Evolutionary conservation across 2,113 vertebrate species (phyloP), one percentile per base, ranked within the genome.

Genomic region (Thamnaconus septentrionalis): DNA sequence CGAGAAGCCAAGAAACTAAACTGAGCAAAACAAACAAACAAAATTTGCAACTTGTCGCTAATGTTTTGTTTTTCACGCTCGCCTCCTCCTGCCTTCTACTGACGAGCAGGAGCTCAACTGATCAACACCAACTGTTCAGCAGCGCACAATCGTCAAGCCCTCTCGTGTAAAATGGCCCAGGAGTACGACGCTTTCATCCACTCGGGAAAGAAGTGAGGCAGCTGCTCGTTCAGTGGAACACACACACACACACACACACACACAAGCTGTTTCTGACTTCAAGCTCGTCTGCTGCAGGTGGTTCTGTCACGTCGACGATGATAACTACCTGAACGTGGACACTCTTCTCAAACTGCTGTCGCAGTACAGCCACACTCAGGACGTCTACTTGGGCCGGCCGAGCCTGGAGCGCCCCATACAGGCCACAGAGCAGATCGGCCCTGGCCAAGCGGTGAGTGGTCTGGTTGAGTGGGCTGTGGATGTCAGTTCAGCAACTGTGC

Each of bases 241-340:
- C 41, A 40, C 18, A 52, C 6, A 9, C 58, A 55, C 8, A 7
- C 7, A 10, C 5, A 8, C 5, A 41, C 43, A 4, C 12, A 50
- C 1, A 11, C 1, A 11, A 8, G 41, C 0, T 12, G 40, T 44
- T 3, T 0, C 48, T 56, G 31, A 79, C 41, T 1, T 6, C 8
- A 0, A 1, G 44, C 6, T 0, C 61, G 0, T 42, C 7, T 8
- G 0, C 73, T 3, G 0, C 73, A 98, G 96, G 84, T 98, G 96
- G 96, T 96, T 98, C 87, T 98, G 96, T 80, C 96, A 98, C 0
- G 93, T 96, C 46, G 96, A 98, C 0, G 96, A 98, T 3, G 96
- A 98, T 61, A 98, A 98, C 84, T 98, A 98, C 0, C 90, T 98
- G 65, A 96, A 96, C 0, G 86, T 92, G 4, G 72, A 75, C 57